Evolutionary conservation across 2,888 invertebrate species (phyloP).

Genomic region (Oeneis ivallda): DNA sequence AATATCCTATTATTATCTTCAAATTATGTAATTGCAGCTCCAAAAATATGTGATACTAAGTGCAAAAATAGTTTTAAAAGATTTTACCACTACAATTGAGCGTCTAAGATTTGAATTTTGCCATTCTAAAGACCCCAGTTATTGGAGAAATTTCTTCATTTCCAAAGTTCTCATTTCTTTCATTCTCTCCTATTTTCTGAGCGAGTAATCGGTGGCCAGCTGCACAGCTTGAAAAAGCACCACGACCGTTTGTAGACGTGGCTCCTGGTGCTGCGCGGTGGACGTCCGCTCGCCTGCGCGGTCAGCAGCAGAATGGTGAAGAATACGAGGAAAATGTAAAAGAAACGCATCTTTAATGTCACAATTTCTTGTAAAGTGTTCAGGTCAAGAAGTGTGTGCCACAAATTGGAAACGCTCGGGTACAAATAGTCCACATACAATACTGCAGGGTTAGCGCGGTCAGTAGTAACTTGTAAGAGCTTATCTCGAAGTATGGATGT

Average conservation of each 20-base stretch:
- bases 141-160: conserved; percentile 1
- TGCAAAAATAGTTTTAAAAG: not conserved
- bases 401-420: conserved; percentile 14
- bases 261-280: conserved; percentile 46
- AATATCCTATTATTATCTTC: not conserved
- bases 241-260: conserved; percentile 55
- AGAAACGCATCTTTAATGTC: conserved; percentile 58
- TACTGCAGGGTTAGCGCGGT: conserved; percentile 29
- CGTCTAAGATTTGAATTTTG: not conserved
- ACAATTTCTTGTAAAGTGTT: conserved; percentile 33
- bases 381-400: conserved; percentile 24
- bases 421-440: conserved; percentile 28
- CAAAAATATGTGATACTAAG: not conserved
- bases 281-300: conserved; percentile 49
- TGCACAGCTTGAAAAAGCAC: conserved; percentile 67
- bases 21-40: not conserved
- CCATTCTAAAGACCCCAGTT: not conserved
- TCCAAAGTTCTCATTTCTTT: not conserved
- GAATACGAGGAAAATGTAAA: conserved; percentile 52
- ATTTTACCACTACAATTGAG: not conserved
- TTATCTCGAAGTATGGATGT: conserved; percentile 55
- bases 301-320: conserved; percentile 50
- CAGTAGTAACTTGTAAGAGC: conserved; percentile 40
- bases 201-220: conserved; percentile 50
- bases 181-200: conserved; percentile 42